Percentiles rank a stretch among this genome's conserved stretches.
phyloP scores from a whole-genome alignment of 1,140 invertebrate species.

The Scaptodrosophila lebanonensis region DNA sequence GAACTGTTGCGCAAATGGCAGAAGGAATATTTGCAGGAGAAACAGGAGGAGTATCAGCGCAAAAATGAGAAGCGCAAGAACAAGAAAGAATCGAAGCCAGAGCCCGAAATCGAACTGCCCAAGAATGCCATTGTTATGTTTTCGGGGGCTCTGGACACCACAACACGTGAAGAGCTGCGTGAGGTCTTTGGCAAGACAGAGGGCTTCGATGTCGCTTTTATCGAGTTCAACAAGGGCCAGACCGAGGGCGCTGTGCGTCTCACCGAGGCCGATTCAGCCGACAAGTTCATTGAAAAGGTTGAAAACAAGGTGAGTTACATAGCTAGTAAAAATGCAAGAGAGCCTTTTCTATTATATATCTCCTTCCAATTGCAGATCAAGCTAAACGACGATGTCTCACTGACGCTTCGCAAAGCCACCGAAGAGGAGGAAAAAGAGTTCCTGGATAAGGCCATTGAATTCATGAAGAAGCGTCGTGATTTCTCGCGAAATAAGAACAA shows the following conservation, averaged over 20 bases:
- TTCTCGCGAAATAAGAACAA: conserved; percentile 76
- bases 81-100: conserved; percentile 79
- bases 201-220: conserved; percentile 83
- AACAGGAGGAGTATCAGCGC: conserved; percentile 81
- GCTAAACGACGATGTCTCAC: conserved; percentile 78
- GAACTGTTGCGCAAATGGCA: conserved; percentile 86
- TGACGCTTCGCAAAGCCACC: conserved; percentile 81
- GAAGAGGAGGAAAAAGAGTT: conserved; percentile 85
- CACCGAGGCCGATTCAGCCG: conserved; percentile 83
- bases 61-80: conserved; percentile 78
- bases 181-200: conserved; percentile 81
- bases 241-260: conserved; percentile 85
- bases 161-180: conserved; percentile 84
- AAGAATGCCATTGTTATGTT: conserved; percentile 85
- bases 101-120: conserved; percentile 79
- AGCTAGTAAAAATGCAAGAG: conserved; percentile 74
- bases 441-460: conserved; percentile 81
- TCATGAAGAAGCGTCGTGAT: conserved; percentile 80
- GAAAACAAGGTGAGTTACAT: conserved; percentile 78
- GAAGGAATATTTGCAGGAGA: conserved; percentile 83
- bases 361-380: conserved; percentile 40
- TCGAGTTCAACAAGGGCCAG: conserved; percentile 87
- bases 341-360: background rate
- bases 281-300: conserved; percentile 82
- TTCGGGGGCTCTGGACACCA: conserved; percentile 80